These are phyloP conservation scores for Tigriopus japonicus DNA, from an alignment of 1,140 invertebrate species.

Conservation along the genomic window DNA sequence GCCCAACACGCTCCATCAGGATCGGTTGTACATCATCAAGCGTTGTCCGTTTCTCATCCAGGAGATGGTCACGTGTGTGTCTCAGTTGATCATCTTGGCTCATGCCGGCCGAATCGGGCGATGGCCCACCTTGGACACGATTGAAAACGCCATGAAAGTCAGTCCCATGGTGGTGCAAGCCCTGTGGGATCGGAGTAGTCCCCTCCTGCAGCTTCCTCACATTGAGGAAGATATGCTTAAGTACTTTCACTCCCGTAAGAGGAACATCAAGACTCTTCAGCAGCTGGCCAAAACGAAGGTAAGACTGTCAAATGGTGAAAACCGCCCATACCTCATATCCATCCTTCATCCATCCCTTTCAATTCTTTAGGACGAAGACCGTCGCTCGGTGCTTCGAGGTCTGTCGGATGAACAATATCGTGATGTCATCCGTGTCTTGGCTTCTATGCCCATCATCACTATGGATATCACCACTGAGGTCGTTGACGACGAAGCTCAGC, in stretches of 20 bases:
- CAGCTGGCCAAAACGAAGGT: conserved; percentile 59
- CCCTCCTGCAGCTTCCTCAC: conserved; percentile 84
- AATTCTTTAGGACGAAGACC: conserved; percentile 52
- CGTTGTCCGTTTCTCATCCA: conserved; percentile 90
- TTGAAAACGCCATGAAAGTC: conserved; percentile 94
- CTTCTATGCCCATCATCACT: conserved; percentile 18
- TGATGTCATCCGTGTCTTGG: conserved; percentile 48
- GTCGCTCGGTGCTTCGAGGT: conserved; percentile 55
- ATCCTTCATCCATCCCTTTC: too few species aligned
- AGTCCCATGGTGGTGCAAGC: conserved; percentile 92
- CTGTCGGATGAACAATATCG: conserved; percentile 76
- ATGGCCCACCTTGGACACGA: conserved; percentile 74
- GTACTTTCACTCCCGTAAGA: conserved; percentile 49
- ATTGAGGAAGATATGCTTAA: conserved; percentile 82
- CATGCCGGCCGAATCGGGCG: conserved; percentile 63
- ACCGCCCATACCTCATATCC: too few species aligned
- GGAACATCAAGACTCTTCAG: conserved; percentile 57
- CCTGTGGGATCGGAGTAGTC: conserved; percentile 81
- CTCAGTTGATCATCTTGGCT: conserved; percentile 76
- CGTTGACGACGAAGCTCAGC: conserved; percentile 90
- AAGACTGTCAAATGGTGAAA: too few species aligned
- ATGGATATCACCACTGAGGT: conserved; percentile 37
- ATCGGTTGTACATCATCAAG: conserved; percentile 62
- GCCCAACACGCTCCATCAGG: conserved; percentile 57
- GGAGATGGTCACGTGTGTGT: conserved; percentile 89